Evolutionary conservation across 1,140 invertebrate genomes (phyloP), one percentile per base, ranked within the genome.

Genomic region (Dreissena rostriformis): DNA sequence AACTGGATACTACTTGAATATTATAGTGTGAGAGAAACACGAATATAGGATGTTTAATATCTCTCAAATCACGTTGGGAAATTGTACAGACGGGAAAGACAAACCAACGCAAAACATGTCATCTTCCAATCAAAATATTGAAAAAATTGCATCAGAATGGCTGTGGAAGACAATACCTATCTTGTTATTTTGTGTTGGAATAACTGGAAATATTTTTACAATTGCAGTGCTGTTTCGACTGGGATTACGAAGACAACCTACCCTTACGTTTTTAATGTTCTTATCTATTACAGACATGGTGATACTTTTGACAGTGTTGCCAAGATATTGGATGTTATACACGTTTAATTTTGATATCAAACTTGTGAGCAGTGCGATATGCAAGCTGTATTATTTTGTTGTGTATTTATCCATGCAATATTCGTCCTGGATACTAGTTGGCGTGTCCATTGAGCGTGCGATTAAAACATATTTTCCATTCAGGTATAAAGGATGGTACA

Each of bases 371-470:
- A 26, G 83, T 26, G 63, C 66, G 10, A 76, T 83, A 0, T 92
- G 91, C 70, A 88, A 88, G 79, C 28, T 89, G 0, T 82, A 90
- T 82, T 71, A 87, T 6, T 92, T 90, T 75, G 49, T 89, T 14
- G 78, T 90, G 0, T 92, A 92, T 73, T 55, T 82, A 14, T 66
- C 82, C 12, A 86, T 90, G 86, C 87, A 92, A 53, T 88, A 84
- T 74, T 92, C 90, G 0, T 88, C 91, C 0, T 92, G 91, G 91
- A 88, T 90, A 63, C 83, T 91, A 15, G 90, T 90, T 19, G 82
- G 84, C 22, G 85, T 91, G 2, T 83, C 88, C 0, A 61, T 90
- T 0, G 89, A 91, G 66, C 82, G 91, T 26, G 86, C 87, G 17
- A 14, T 91, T 17, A 85, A 86, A 72, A 87, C 87, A 6, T 86